Conservation (phyloP, 2,797 vertebrate genomes). For the Lacerta viridis region DNA sequence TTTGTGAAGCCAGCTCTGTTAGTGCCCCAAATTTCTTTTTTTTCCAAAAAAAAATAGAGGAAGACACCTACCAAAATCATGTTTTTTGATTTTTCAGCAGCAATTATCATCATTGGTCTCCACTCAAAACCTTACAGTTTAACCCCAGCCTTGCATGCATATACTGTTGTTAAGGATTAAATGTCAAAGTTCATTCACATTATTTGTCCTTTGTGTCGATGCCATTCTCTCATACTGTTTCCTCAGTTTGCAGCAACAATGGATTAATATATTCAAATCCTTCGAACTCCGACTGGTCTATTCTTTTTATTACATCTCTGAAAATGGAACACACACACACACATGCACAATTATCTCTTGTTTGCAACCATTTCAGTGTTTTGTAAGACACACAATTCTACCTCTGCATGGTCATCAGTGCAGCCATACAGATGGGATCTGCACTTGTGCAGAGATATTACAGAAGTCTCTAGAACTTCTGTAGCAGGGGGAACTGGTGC, state of each 20-base stretch:
- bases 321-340: constrained; percentile 35
- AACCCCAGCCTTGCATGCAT: constrained; percentile 84
- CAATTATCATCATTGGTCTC: constrained; percentile 77
- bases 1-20: constrained; percentile 80
- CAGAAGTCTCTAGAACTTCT: neutral
- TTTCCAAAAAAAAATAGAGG: constrained; percentile 69
- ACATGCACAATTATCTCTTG: neutral
- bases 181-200: constrained; percentile 75
- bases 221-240: constrained; percentile 90
- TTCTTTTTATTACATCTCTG: constrained; percentile 97
- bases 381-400: neutral
- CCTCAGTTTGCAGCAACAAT: constrained; percentile 93
- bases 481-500: neutral
- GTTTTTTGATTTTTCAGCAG: constrained; percentile 74
- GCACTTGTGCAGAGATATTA: neutral
- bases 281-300: constrained; percentile 98
- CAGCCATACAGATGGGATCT: neutral
- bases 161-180: constrained; percentile 84
- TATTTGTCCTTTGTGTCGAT: constrained; percentile 60
- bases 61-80: constrained; percentile 78
- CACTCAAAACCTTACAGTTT: constrained; percentile 74
- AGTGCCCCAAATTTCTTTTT: constrained; percentile 69
- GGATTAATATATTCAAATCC: constrained; percentile 99
- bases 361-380: neutral
- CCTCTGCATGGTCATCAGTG: neutral